Evolutionary conservation across 2,888 invertebrate species (phyloP), one percentile per base, ranked within the genome.

Genomic region (Eugnorisma glareosa): DNA sequence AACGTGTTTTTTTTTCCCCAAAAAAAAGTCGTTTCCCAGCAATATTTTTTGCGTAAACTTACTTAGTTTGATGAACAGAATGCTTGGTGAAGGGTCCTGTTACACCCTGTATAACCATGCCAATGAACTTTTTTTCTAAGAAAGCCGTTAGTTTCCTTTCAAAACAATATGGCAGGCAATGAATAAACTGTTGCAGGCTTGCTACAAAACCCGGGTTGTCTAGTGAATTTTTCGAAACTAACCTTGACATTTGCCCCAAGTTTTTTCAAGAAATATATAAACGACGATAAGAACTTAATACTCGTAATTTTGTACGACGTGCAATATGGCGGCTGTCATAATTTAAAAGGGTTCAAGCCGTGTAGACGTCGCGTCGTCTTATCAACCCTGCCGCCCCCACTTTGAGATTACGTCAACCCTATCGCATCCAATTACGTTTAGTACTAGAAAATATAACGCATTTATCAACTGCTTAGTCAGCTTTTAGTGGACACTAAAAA

Each of bases 261-360:
- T 54, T 69, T 77, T 40, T 15, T 13, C 35, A 28, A 64, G 51
- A 59, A 82, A 67, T 69, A 57, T 35, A 15, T 31, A 31, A 54
- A 37, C 11, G 5, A 51, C 15, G 40, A 6, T 43, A 18, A 66
- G 37, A 28, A 67, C 24, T 67, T 61, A 40, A 77, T 69, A 6
- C 37, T 37, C 37, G 37, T 40, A 67, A 67, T 61, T 77, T 67
- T 15, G 15, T 67, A 48, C 28, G 73, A 73, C 68, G 59, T 73
- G 24, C 69, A 81, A 83, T 40, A 79, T 57, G 57, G 83, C 66
- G n/a, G 1, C 51, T 59, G 79, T 63, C 66, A 51, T 45, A 64
- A 80, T 35, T 80, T 75, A 75, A 82, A 80, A 82, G 63, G 84
- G 75, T 80, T 80, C 15, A 59, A 59, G 63, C 59, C 51, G 18